Conservation (phyloP, 2,888 invertebrate species). For the Erebia aethiops region DNA sequence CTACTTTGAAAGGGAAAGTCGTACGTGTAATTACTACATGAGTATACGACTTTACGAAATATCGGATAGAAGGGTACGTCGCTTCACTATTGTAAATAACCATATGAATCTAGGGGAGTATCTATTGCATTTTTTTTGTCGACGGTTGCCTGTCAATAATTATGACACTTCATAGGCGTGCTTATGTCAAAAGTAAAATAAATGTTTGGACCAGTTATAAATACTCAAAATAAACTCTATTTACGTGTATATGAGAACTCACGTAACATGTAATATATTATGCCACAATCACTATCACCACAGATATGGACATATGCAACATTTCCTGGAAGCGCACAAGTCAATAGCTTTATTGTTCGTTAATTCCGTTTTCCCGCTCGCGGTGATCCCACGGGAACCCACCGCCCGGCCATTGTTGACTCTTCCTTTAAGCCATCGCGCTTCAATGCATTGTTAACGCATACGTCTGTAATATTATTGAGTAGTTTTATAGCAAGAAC, state of each 20-base stretch:
- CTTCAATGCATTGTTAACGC: slow-evolving; percentile 36
- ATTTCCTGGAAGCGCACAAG: slow-evolving; percentile 20
- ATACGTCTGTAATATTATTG: slow-evolving; percentile 29
- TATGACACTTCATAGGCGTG: too few relatives aligned
- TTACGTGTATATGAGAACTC: not conserved
- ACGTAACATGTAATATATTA: not conserved
- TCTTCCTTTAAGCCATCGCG: slow-evolving; percentile 36
- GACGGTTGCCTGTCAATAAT: too few relatives aligned
- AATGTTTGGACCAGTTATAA: too few relatives aligned
- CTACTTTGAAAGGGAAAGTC: too few relatives aligned
- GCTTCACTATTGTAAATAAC: too few relatives aligned
- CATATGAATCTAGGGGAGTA: too few relatives aligned
- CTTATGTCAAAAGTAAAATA: too few relatives aligned
- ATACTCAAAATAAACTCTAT: not conserved
- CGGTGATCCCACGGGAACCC: slow-evolving; percentile 51
- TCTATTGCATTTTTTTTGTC: too few relatives aligned
- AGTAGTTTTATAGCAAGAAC: slow-evolving; percentile 34
- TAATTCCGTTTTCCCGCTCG: slow-evolving; percentile 46
- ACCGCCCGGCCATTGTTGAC: slow-evolving; percentile 40
- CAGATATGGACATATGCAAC: not conserved
- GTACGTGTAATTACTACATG: too few relatives aligned
- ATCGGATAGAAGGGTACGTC: too few relatives aligned
- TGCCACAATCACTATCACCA: slow-evolving; percentile 1
- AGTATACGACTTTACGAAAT: too few relatives aligned
- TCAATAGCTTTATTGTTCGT: slow-evolving; percentile 41